Evolutionary conservation across 1,140 invertebrate species (phyloP), one percentile per base, ranked within the genome.

Genomic region (Phthorimaea operculella): DNA sequence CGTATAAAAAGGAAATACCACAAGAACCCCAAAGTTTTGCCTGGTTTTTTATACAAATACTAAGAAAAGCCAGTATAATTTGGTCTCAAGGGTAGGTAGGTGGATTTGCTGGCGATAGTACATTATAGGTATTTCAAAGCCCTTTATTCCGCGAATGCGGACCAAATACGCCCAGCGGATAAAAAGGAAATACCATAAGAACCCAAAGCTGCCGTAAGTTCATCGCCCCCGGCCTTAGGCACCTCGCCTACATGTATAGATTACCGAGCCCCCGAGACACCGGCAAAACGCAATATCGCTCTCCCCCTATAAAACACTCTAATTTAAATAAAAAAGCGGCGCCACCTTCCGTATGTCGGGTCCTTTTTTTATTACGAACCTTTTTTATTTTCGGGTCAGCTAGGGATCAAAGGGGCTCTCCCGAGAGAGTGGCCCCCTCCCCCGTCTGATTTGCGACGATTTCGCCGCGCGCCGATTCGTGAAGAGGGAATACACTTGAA

Each of bases 301-400:
- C 75, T 73, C 74, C 72, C 76, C 76, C 79, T 79, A 84, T 84
- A 84, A 84, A 84, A 83, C 79, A 80, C 81, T 84, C 79, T 83
- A 84, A 83, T 84, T 84, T 84, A 84, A 84, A 84, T 84, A 84
- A 83, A 84, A 84, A 84, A 84, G 78, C 78, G 78, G 75, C 79
- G 76, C 81, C 79, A 84, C 79, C 78, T 84, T 83, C 81, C 79
- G 81, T 84, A 82, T 84, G 81, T 84, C 76, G 79, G 81, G 75
- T 76, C 78, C 79, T 81, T 81, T 81, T 81, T 84, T 82, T 84
- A 84, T 82, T 84, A 81, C 78, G 79, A 78, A 77, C 81, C 81
- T 84, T 84, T 83, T 84, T 84, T 84, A 84, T 83, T 83, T 80
- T 83, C 73, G 81, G 81, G 81, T 84, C 81, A 84, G 79, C 78